Percentiles rank a stretch among this genome's conserved stretches.
Evolutionary conservation across 2,888 invertebrate species (phyloP).

Genomic region (Hirtodrosophila cameraria): DNA sequence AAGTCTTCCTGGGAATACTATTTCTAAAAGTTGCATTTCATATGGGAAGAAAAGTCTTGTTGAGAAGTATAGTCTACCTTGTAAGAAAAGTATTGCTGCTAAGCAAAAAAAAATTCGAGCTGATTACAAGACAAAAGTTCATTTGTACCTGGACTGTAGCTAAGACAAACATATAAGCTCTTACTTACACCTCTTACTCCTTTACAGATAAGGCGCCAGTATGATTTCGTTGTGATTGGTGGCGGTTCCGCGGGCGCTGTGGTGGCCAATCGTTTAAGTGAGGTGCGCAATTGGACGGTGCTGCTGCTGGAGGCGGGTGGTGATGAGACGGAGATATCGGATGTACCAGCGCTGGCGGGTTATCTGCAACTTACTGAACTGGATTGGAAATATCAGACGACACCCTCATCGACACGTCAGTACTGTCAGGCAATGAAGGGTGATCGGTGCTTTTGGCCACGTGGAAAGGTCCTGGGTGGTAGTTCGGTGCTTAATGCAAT

Average conservation of each 20-base stretch:
- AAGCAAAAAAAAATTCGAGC: too few species aligned
- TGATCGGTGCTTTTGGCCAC: conserved; percentile 95
- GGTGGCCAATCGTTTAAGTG: conserved; percentile 92
- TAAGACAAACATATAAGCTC: not conserved
- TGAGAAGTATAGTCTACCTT: too few species aligned
- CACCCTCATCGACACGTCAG: conserved; percentile 90
- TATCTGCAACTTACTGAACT: conserved; percentile 93
- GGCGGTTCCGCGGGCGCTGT: conserved; percentile 96
- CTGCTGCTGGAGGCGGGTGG: conserved; percentile 93
- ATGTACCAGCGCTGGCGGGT: conserved; percentile 93
- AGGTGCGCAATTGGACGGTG: conserved; percentile 92
- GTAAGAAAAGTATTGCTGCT: too few species aligned
- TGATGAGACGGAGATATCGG: conserved; percentile 94
- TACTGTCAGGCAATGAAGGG: conserved; percentile 95
- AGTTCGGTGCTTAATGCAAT: conserved; percentile 95
- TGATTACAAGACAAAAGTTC: too few species aligned
- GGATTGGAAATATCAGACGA: conserved; percentile 97
- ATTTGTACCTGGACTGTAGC: not conserved
- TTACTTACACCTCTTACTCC: not conserved
- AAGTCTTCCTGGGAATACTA: too few species aligned
- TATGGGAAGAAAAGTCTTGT: too few species aligned
- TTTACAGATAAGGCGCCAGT: conserved; percentile 89
- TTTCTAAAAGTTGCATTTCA: too few species aligned
- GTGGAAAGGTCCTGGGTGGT: conserved; percentile 96
- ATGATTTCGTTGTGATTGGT: conserved; percentile 94